A percentile compares a stretch with the other conserved stretches of the same genome.
Conservation (phyloP, 2,797 vertebrate species). For the Takifugu ocellatus region DNA sequence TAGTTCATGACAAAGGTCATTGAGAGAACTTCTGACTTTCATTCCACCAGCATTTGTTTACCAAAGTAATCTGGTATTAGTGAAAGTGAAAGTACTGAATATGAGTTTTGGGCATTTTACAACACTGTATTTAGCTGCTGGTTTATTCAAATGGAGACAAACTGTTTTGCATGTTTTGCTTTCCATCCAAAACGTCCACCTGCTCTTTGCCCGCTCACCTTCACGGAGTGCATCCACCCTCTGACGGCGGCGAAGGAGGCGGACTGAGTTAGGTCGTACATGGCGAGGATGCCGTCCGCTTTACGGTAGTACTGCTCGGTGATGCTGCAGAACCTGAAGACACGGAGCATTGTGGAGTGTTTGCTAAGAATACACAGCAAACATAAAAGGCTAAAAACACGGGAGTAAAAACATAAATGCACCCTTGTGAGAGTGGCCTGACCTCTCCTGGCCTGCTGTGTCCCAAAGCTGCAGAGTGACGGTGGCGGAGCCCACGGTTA, state of each 20-base stretch:
- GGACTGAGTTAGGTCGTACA: constrained; percentile 77
- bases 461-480: constrained; percentile 85
- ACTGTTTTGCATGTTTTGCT: constrained; percentile 46
- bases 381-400: neutral
- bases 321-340: constrained; percentile 78
- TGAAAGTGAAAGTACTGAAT: no score
- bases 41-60: no score
- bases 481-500: constrained; percentile 71
- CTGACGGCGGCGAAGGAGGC: constrained; percentile 74
- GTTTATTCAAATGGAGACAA: constrained; percentile 39
- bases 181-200: constrained; percentile 12
- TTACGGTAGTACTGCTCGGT: constrained; percentile 84
- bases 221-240: constrained; percentile 79
- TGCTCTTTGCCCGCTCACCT: constrained; percentile 67
- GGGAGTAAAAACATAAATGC: neutral
- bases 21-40: no score
- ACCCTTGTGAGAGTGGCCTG: no score
- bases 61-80: no score
- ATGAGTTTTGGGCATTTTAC: neutral
- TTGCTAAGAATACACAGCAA: neutral
- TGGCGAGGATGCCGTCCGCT: constrained; percentile 77
- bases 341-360: no score
- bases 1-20: no score
- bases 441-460: constrained; percentile 87
- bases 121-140: neutral